phyloP scores from a whole-genome alignment of 2,888 invertebrate genomes.

The Chloromyia formosa region DNA sequence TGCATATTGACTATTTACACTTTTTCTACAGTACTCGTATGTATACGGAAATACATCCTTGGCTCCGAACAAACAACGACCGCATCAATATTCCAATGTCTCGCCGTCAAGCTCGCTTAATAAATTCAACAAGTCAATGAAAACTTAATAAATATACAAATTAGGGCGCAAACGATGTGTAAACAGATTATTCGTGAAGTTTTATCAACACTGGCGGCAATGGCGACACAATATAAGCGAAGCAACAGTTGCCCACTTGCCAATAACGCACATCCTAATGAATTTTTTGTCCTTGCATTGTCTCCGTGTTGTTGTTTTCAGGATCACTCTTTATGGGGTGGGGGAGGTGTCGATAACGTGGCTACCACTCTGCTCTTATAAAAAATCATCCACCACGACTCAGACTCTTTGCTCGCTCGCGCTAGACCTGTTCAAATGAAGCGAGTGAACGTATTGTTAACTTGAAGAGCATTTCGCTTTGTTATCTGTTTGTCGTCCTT shows the following conservation, averaged over 20 bases:
- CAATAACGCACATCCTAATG: no score
- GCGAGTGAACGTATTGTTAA: background rate
- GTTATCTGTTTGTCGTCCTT: constrained; percentile 17
- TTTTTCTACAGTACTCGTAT: no score
- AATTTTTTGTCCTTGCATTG: background rate
- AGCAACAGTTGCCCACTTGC: background rate
- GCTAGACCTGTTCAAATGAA: no score
- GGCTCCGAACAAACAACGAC: no score
- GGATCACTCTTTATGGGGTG: background rate
- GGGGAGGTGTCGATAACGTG: background rate
- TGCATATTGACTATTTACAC: no score
- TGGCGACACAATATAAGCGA: no score
- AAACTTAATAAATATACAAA: constrained; percentile 24
- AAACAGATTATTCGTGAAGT: constrained; percentile 40
- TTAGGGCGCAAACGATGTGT: constrained; percentile 32
- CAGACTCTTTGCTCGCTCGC: background rate
- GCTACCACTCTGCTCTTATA: no score
- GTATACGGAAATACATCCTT: no score
- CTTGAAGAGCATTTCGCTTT: constrained; percentile 18
- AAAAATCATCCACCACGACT: background rate
- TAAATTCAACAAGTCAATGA: constrained; percentile 32
- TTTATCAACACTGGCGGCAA: constrained; percentile 5
- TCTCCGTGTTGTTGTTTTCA: background rate
- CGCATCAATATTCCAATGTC: no score
- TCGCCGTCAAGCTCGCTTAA: background rate